Percentiles rank a stretch among this genome's conserved stretches.
phyloP scores from a whole-genome alignment of 2,797 vertebrate genomes.

The Lagodon rhomboides region DNA sequence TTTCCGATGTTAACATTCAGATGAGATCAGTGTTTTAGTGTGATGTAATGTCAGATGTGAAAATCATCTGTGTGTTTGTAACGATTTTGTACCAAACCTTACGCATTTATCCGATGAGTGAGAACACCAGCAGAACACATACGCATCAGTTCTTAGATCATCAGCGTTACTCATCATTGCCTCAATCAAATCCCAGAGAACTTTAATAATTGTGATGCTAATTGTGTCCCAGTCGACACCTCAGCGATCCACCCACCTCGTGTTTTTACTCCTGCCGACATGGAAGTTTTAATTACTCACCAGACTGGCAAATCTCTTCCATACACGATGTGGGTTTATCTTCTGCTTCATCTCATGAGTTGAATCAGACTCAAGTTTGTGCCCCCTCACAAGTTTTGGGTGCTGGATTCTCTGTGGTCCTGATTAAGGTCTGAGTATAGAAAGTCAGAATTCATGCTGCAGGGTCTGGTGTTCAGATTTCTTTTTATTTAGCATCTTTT shows the following conservation, averaged over 20 bases:
- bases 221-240: conserved; percentile 41
- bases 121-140: background rate
- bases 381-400: background rate
- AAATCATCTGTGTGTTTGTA: background rate
- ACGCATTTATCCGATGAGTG: background rate
- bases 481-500: background rate
- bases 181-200: conserved; percentile 11
- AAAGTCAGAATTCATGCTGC: background rate
- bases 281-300: conserved; percentile 56
- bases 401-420: background rate
- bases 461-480: background rate
- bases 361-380: conserved; percentile 28
- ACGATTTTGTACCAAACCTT: background rate
- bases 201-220: conserved; percentile 27
- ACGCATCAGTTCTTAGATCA: background rate
- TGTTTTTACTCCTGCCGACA: conserved; percentile 29
- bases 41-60: background rate
- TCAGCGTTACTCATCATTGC: conserved; percentile 22
- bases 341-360: conserved; percentile 32
- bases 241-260: conserved; percentile 3
- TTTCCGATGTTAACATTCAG: background rate
- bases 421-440: background rate
- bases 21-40: background rate
- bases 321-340: conserved; percentile 37
- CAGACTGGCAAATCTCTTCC: conserved; percentile 41